Evolutionary conservation across 2,797 vertebrate species (phyloP).

Genomic region (Ataeniobius toweri): DNA sequence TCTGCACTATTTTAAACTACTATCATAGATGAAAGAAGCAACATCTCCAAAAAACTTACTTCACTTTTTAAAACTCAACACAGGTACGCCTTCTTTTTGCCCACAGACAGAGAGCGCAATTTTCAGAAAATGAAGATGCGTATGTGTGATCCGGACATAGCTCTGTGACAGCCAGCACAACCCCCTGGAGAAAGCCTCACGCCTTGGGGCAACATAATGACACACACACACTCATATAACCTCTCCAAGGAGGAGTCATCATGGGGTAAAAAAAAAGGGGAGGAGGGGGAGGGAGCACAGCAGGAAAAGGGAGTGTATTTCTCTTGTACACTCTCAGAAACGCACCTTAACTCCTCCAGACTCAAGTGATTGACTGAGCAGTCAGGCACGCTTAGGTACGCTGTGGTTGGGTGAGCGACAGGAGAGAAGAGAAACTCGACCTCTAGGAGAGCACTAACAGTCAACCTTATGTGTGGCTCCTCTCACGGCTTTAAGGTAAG

Average conservation of each 20-base stretch:
- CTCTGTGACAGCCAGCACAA: slow-evolving; percentile 67
- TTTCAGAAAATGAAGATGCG: slow-evolving; percentile 68
- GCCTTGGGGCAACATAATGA: slow-evolving; percentile 50
- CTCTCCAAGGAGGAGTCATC: slow-evolving; percentile 72
- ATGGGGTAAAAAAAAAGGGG: slow-evolving; percentile 50
- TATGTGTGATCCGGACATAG: slow-evolving; percentile 77
- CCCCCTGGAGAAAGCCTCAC: slow-evolving; percentile 57
- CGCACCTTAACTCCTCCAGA: slow-evolving; percentile 70
- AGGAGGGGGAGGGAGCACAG: slow-evolving; percentile 51
- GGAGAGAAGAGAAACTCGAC: slow-evolving; percentile 28
- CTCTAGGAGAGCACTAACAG: slow-evolving; percentile 48
- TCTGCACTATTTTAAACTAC: neutral
- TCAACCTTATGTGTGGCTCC: slow-evolving; percentile 78
- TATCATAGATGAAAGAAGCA: neutral
- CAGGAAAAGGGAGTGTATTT: slow-evolving; percentile 66
- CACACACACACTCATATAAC: slow-evolving; percentile 33
- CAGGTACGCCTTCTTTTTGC: slow-evolving; percentile 36
- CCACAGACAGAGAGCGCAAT: slow-evolving; percentile 30
- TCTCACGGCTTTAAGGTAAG: slow-evolving; percentile 79
- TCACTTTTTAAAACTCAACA: slow-evolving; percentile 20
- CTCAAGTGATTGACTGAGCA: slow-evolving; percentile 36
- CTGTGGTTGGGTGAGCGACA: slow-evolving; percentile 42
- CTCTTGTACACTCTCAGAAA: slow-evolving; percentile 54
- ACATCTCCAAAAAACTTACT: slow-evolving; percentile 13
- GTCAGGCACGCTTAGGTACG: slow-evolving; percentile 52